Evolutionary conservation across 2,113 vertebrate species (phyloP).

Genomic region (Notechis scutatus): DNA sequence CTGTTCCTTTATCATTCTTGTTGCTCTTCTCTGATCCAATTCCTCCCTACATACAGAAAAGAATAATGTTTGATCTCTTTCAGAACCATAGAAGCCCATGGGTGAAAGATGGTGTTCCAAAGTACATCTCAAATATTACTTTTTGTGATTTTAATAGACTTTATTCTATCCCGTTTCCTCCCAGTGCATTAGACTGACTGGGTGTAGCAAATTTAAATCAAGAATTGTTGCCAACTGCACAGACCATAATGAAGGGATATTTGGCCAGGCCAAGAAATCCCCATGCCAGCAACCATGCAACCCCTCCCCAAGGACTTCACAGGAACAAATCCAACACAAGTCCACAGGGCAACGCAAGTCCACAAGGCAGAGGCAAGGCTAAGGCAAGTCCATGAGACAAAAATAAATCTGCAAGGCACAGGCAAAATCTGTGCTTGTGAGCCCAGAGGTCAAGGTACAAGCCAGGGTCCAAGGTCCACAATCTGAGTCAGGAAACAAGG

Average conservation of each 20-base stretch:
- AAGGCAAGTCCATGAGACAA: background rate
- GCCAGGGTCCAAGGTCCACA: background rate
- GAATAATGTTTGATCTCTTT: background rate
- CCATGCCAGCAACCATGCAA: background rate
- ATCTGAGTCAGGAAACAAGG: background rate
- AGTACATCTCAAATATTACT: background rate
- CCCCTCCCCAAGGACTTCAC: background rate
- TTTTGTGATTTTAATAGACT: background rate
- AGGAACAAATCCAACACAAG: background rate
- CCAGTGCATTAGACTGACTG: background rate
- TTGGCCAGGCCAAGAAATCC: background rate
- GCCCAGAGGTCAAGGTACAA: background rate
- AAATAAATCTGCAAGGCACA: background rate
- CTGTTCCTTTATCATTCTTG: background rate
- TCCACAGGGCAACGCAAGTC: background rate
- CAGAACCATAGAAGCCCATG: background rate
- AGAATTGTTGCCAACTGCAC: background rate
- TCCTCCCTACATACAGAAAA: background rate
- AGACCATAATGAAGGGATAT: background rate
- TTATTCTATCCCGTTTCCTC: background rate
- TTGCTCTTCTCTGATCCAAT: background rate
- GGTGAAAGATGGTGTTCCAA: background rate
- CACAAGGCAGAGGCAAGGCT: background rate
- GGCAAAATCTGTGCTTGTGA: background rate
- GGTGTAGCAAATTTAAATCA: background rate